Evolutionary conservation across 2,888 invertebrate species (phyloP).

Genomic region (Alloscopus bannaensis): DNA sequence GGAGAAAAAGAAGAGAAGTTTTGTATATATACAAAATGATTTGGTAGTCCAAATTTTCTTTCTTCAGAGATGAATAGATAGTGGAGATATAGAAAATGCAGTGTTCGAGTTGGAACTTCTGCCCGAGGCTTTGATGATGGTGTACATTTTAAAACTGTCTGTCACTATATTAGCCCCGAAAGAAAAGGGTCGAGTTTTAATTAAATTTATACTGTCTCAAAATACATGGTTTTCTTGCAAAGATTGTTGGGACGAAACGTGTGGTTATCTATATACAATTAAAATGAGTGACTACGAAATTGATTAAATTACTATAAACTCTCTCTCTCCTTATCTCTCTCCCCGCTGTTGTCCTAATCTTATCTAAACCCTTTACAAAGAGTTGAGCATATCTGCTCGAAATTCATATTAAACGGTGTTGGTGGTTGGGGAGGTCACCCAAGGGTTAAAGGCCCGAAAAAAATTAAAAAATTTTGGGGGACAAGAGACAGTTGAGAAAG

Average conservation of each 20-base stretch:
- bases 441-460: slow-evolving; percentile 37
- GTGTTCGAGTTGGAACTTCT: slow-evolving; percentile 57
- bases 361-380: slow-evolving; percentile 67
- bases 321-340: not conserved
- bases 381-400: slow-evolving; percentile 66
- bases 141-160: slow-evolving; percentile 57
- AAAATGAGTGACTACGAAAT: too few species aligned
- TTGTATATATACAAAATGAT: slow-evolving; percentile 21
- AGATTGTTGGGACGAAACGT: not conserved
- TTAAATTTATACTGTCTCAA: too few species aligned
- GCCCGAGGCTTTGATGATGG: slow-evolving; percentile 44
- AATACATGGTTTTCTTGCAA: too few species aligned
- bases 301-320: slow-evolving; percentile 15
- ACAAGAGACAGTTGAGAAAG: not conserved
- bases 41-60: slow-evolving; percentile 13
- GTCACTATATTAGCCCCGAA: too few species aligned
- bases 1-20: slow-evolving; percentile 17
- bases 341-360: too few species aligned
- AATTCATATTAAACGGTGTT: slow-evolving; percentile 59
- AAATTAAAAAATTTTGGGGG: slow-evolving; percentile 26
- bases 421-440: slow-evolving; percentile 50
- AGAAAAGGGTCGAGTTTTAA: too few species aligned
- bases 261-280: slow-evolving; percentile 19
- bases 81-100: slow-evolving; percentile 50
- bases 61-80: slow-evolving; percentile 35